These are phyloP conservation scores for Myotis myotis DNA, from an alignment of 2,797 vertebrate genomes.

Conservation along the genomic window DNA sequence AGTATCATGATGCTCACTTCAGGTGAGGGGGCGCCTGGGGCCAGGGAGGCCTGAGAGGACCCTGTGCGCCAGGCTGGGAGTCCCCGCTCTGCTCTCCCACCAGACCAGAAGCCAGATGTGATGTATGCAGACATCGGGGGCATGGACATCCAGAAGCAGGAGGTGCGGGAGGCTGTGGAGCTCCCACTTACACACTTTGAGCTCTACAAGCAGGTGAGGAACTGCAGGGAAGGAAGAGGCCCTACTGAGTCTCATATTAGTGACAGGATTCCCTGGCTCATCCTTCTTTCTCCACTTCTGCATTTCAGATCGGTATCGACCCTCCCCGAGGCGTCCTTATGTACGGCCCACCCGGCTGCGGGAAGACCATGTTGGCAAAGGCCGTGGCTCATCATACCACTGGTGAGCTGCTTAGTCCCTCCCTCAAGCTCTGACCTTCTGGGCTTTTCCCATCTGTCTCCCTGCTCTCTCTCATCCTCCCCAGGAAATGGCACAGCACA, in stretches of 20 bases:
- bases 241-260: accelerated
- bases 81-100: constrained; percentile 20
- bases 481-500: background rate
- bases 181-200: constrained; percentile 98
- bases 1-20: constrained; percentile 98
- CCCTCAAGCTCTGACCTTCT: background rate
- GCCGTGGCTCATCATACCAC: constrained; percentile 97
- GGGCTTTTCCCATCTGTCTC: background rate
- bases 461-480: background rate
- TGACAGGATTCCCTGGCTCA: background rate
- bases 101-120: constrained; percentile 98
- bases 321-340: constrained; percentile 95
- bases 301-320: constrained; percentile 93
- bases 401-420: constrained; percentile 79
- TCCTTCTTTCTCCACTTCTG: background rate
- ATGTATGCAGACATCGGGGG: constrained; percentile 96
- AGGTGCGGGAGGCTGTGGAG: constrained; percentile 96
- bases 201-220: constrained; percentile 95
- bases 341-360: constrained; percentile 96
- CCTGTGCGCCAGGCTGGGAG: background rate
- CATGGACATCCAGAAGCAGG: constrained; percentile 99
- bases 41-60: background rate
- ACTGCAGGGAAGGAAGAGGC: background rate
- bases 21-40: constrained; percentile 81
- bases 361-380: constrained; percentile 97